phyloP scores from a whole-genome alignment of 2,797 vertebrate genomes.

The Chromis chromis region DNA sequence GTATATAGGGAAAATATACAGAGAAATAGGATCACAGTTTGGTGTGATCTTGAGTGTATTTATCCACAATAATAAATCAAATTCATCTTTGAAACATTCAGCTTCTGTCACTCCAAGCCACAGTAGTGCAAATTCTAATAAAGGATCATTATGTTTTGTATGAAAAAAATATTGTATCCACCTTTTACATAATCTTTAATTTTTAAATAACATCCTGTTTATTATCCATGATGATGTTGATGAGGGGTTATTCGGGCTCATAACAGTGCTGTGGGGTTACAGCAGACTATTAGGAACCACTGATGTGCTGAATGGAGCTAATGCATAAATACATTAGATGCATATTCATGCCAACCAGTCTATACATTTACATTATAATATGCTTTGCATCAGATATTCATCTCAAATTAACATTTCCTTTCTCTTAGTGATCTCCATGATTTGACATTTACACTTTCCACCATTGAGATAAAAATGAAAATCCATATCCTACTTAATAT shows the following conservation, averaged over 20 bases:
- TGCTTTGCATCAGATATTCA: slow-evolving; percentile 16
- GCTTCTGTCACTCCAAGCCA: too few relatives aligned
- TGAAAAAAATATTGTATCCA: background rate
- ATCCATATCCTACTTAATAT: slow-evolving; percentile 25
- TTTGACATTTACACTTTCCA: slow-evolving; percentile 39
- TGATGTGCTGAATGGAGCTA: background rate
- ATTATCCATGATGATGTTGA: background rate
- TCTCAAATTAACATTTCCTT: slow-evolving; percentile 51
- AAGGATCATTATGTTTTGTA: too few relatives aligned
- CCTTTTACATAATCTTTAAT: background rate
- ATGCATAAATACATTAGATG: slow-evolving; percentile 31
- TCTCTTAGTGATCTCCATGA: slow-evolving; percentile 23
- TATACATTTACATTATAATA: slow-evolving; percentile 23
- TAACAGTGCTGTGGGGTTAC: background rate
- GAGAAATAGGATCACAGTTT: background rate
- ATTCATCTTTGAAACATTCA: too few relatives aligned
- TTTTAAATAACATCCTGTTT: slow-evolving; percentile 5
- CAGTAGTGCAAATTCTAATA: too few relatives aligned
- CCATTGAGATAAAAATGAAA: slow-evolving; percentile 24
- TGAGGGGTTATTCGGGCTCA: background rate
- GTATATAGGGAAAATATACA: background rate
- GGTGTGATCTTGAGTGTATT: background rate
- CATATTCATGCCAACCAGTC: slow-evolving; percentile 20
- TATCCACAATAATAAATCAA: background rate
- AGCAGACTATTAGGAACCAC: slow-evolving; percentile 3